Evolutionary conservation across 2,797 vertebrate genomes (phyloP), one percentile per base, ranked within the genome.

Genomic region (Platalea minor): DNA sequence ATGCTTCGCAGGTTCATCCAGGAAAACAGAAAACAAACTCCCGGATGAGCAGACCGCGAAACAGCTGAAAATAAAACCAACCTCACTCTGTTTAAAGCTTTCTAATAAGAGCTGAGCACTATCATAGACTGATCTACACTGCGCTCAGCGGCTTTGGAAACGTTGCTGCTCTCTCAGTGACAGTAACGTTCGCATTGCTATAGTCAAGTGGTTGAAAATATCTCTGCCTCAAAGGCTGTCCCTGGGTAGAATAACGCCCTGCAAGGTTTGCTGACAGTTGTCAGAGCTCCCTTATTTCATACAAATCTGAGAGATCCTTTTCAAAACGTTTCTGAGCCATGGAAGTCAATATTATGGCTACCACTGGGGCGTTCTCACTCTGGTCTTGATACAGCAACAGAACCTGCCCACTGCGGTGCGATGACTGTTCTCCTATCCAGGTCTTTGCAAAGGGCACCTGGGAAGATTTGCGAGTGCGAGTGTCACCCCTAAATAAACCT

Each of bases 91-190:
- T 3, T 26, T 25, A 68, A 46, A 64, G 68, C 39, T 56, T 48
- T 50, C 73, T 28, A 29, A 1, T 3, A 43, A 7, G 43, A 45
- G 33, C 84, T 37, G 64, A 72, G 65, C 13, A 1, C 48, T 54
- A 5, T 3, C 37, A 12, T 2, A 41, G 48, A 2, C 65, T 13
- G 61, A 19, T 39, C 69, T 33, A 17, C 5, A 28, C 74, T 3
- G 5, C 65, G 2, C 37, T 18, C 31, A 29, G 2, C 48, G n/a
- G 64, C 87, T 68, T 9, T 35, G 45, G 54, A 29, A 72, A 29
- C 1, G 2, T 10, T 2, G 5, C 3, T 48, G 53, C 73, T 54
- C 67, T 56, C 2, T 0, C 68, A 26, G 41, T 10, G 33, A 13
- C 26, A 64, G 33, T 18, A 53, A 41, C 11, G 4, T 37, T 41